Evolutionary conservation across 2,888 invertebrate species (phyloP), one percentile per base, ranked within the genome.

Genomic region (Drosophila atripex): DNA sequence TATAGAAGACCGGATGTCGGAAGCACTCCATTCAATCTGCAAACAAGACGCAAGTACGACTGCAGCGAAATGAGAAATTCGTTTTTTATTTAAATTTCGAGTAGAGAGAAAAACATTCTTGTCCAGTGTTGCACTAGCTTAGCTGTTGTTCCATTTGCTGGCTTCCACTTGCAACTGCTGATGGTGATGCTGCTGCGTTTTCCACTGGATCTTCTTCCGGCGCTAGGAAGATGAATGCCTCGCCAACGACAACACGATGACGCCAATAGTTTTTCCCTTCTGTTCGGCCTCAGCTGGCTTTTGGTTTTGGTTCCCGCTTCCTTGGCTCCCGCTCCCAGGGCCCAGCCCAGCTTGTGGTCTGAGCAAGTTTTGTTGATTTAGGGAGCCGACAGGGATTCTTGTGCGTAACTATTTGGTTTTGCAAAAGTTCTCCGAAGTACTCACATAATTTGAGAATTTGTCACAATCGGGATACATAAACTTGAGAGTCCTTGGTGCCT

Each of bases 161-260:
- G 55, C 55, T 60, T 79, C 65, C 70, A 75, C 75, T 68, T 66
- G 63, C 66, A 77, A 18, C 39, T 14, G 38, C 65, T 23, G 23
- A 76, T 78, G 78, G 68, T 73, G 70, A 57, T 75, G 75, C 77
- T 80, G 78, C 85, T 80, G 79, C 78, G 64, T 73, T 80, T 76
- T 76, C 71, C 76, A 73, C 61, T 75, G 77, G 80, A 76, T 85
- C 80, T 89, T 90, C 80, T 89, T 90, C 89, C 89, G 89, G 90
- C 80, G 80, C 84, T 77, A 88, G 89, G 60, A 90, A 90, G 90
- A 90, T 90, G 89, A 85, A 90, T 90, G 89, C 63, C 50, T 83
- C 75, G 80, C 73, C 84, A 85, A 80, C 88, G 88, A 87, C 88
- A 90, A 88, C 89, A 87, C 80, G 86, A 85, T 80, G 89, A 90